Conservation (phyloP, 2,113 vertebrate genomes). For the Rhodinocichla rosea region DNA sequence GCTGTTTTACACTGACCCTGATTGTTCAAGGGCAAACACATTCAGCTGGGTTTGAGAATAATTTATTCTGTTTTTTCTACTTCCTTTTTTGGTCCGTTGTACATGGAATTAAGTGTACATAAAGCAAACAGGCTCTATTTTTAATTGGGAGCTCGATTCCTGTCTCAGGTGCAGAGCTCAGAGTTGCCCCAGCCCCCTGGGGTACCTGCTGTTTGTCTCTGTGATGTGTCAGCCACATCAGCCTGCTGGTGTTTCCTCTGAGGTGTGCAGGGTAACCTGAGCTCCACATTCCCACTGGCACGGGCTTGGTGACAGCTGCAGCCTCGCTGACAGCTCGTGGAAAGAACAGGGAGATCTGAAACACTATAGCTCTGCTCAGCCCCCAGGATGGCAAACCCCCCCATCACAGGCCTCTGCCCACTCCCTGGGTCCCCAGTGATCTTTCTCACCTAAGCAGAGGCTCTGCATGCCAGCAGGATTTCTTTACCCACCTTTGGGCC, state of each 20-base stretch:
- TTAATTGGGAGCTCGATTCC: neutral
- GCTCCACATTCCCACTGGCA: neutral
- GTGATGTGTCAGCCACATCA: neutral
- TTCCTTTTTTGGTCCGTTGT: neutral
- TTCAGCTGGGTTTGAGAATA: neutral
- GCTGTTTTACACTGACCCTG: neutral
- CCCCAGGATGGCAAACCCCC: neutral
- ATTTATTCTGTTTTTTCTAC: neutral
- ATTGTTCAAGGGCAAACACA: neutral
- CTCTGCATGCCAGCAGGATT: neutral
- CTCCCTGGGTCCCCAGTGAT: neutral
- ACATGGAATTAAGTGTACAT: neutral
- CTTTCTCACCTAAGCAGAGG: neutral
- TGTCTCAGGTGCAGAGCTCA: neutral
- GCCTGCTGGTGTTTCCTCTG: accelerated
- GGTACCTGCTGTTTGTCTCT: neutral
- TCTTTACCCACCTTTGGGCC: neutral
- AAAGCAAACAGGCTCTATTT: neutral
- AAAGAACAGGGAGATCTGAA: slow-evolving; percentile 30
- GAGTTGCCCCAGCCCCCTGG: accelerated
- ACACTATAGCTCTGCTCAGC: neutral
- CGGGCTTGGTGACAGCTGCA: neutral
- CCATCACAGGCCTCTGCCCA: accelerated
- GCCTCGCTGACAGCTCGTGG: neutral
- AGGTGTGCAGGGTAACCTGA: neutral